Conservation (phyloP, 2,797 vertebrate genomes). For the Acridotheres tristis region DNA sequence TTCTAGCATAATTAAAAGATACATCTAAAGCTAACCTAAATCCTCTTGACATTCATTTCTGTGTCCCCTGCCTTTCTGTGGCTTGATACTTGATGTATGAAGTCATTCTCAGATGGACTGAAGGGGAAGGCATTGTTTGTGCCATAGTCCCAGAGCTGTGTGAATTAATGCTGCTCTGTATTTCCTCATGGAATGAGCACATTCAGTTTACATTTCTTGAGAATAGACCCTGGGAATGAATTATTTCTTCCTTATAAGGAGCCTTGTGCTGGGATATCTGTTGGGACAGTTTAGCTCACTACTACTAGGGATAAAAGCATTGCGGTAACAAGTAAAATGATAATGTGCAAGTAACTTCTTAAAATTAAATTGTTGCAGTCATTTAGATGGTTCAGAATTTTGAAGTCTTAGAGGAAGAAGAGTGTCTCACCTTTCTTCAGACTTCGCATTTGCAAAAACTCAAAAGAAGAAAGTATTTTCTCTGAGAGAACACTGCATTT, state of each 20-base stretch:
- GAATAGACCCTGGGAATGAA: neutral
- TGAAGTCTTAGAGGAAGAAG: neutral
- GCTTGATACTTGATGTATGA: slow-evolving; percentile 13
- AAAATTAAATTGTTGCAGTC: neutral
- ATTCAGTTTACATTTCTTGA: slow-evolving; percentile 35
- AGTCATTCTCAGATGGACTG: slow-evolving; percentile 24
- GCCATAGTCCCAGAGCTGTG: neutral
- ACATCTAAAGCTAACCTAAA: slow-evolving; percentile 18
- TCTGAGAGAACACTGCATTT: neutral
- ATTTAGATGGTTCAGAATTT: neutral
- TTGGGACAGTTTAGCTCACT: neutral
- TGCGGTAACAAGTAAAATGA: neutral
- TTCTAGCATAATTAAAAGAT: neutral
- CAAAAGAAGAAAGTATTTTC: neutral
- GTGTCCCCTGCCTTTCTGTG: slow-evolving; percentile 55
- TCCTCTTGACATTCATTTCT: slow-evolving; percentile 19
- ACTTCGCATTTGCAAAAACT: neutral
- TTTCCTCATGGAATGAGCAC: slow-evolving; percentile 20
- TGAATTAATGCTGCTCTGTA: slow-evolving; percentile 27
- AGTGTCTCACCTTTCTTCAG: neutral
- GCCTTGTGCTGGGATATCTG: neutral
- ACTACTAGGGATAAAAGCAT: neutral
- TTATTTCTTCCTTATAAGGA: slow-evolving; percentile 45
- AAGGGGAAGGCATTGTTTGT: neutral
- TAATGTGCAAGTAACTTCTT: neutral